phyloP scores from a whole-genome alignment of 2,113 vertebrate species.

The Axis porcinus region DNA sequence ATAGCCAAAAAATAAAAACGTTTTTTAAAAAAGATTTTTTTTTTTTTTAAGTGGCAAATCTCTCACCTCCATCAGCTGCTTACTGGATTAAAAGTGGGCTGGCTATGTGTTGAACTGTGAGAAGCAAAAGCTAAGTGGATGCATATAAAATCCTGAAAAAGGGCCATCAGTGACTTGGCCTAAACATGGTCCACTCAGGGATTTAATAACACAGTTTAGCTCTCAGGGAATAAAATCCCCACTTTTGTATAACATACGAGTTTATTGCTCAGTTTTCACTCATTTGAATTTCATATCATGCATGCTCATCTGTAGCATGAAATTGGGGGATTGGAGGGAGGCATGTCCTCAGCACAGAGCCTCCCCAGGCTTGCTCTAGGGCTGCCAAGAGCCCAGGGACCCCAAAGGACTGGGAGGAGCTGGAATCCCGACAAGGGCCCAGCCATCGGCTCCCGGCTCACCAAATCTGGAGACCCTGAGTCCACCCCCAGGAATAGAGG shows the following conservation, averaged over 20 bases:
- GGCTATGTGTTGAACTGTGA: neutral
- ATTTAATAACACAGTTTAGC: neutral
- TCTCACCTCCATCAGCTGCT: neutral
- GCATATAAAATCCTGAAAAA: neutral
- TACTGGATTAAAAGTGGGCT: neutral
- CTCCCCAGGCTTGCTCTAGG: neutral
- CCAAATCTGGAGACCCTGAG: neutral
- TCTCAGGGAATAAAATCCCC: neutral
- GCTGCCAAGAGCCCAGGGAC: neutral
- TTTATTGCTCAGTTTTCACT: neutral
- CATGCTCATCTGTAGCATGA: neutral
- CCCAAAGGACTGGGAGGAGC: neutral
- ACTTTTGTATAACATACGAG: fast-evolving
- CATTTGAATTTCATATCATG: neutral
- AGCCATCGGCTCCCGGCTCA: fast-evolving
- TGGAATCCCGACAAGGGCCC: fast-evolving
- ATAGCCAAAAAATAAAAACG: neutral
- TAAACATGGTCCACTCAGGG: neutral
- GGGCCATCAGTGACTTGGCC: too few relatives aligned
- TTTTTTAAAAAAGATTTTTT: neutral
- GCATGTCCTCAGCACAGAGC: fast-evolving
- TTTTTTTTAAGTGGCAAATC: neutral
- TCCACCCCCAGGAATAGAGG: neutral
- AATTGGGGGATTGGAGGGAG: fast-evolving
- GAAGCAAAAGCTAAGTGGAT: neutral